Evolutionary conservation across 2,888 invertebrate species (phyloP).

Genomic region (Phortica okadai): DNA sequence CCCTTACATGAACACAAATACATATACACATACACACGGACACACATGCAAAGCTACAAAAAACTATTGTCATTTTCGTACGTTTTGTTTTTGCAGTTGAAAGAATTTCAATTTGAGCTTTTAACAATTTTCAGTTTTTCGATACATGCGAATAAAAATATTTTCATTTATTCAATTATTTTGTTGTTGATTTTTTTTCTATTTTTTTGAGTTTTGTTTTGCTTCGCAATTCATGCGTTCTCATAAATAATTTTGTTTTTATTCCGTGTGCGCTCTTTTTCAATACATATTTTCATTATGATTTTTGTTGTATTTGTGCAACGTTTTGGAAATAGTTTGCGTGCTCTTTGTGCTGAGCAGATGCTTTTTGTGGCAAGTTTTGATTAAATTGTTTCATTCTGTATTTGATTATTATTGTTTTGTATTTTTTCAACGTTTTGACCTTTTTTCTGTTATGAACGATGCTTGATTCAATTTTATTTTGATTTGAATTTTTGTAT

Average conservation of each 20-base stretch:
- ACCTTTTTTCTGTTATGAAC: background rate
- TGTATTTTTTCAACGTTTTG: background rate
- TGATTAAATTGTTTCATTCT: background rate
- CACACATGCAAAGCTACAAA: slow-evolving; percentile 57
- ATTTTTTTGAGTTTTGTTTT: slow-evolving; percentile 17
- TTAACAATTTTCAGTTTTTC: slow-evolving; percentile 55
- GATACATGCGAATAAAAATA: background rate
- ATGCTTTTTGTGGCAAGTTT: slow-evolving; percentile 28
- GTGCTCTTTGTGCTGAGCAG: slow-evolving; percentile 48
- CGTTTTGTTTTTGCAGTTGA: slow-evolving; percentile 31
- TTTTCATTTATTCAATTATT: slow-evolving; percentile 8
- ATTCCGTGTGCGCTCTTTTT: background rate
- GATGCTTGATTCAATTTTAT: too few relatives aligned
- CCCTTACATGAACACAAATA: slow-evolving; percentile 41
- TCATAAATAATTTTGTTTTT: background rate
- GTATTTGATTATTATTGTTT: background rate
- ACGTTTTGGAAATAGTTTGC: slow-evolving; percentile 66
- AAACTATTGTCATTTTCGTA: slow-evolving; percentile 46
- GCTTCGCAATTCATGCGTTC: background rate
- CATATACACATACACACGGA: slow-evolving; percentile 56
- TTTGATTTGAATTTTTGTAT: too few relatives aligned
- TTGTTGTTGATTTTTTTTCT: background rate
- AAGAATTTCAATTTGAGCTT: slow-evolving; percentile 51
- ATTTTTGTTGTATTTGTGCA: slow-evolving; percentile 61
- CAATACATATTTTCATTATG: slow-evolving; percentile 42